phyloP scores from a whole-genome alignment of 2,888 invertebrate species.

The Dolomedes plantarius region DNA sequence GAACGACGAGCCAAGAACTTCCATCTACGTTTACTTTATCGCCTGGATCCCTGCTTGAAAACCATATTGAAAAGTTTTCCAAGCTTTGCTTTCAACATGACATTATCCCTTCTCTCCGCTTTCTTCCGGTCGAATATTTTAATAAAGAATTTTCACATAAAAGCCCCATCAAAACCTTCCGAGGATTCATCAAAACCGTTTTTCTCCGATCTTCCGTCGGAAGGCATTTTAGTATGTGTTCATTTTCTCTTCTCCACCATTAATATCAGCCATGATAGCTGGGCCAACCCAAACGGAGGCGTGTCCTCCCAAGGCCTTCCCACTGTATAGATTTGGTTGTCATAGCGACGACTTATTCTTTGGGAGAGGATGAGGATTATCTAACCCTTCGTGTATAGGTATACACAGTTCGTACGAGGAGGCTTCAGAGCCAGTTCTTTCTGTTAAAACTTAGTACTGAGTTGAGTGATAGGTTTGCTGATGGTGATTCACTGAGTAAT shows the following conservation, averaged over 20 bases:
- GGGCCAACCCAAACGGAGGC: slow-evolving; percentile 24
- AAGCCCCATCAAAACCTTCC: neutral
- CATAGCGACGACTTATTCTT: neutral
- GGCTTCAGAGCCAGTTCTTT: no score
- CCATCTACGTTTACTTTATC: no score
- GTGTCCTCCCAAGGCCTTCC: neutral
- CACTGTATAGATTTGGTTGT: slow-evolving; percentile 6
- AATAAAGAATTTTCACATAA: neutral
- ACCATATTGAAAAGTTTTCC: neutral
- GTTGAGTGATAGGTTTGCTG: no score
- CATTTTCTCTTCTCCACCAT: slow-evolving; percentile 20
- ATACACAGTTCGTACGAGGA: neutral
- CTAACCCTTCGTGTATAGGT: neutral
- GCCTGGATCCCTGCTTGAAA: no score
- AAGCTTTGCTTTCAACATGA: neutral
- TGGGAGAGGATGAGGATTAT: neutral
- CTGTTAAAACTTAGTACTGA: no score
- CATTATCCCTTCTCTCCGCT: neutral
- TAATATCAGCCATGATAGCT: slow-evolving; percentile 39
- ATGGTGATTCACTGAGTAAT: no score
- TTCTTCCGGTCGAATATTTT: neutral
- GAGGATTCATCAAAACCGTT: neutral
- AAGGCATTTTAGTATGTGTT: slow-evolving; percentile 6
- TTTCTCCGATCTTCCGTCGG: neutral
- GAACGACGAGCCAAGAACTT: no score